Evolutionary conservation across 2,113 vertebrate species (phyloP).

Genomic region (Cacatua alba): DNA sequence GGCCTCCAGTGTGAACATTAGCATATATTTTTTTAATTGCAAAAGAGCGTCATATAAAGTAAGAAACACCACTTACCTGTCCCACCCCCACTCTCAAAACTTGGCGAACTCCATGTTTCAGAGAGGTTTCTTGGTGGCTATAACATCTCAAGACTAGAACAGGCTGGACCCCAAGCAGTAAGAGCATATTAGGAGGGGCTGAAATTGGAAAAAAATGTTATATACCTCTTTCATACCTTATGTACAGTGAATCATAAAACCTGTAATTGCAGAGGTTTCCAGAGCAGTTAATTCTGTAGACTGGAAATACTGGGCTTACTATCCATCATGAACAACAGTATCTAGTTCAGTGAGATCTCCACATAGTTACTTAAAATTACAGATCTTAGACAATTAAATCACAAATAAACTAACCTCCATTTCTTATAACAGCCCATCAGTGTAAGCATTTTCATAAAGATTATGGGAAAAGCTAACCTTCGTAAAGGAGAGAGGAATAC

Average conservation of each 20-base stretch:
- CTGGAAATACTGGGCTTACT: not conserved
- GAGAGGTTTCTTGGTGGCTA: constrained; percentile 25
- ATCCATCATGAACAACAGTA: not conserved
- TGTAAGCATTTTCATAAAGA: not conserved
- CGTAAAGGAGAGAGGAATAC: not conserved
- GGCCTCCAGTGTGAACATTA: constrained; percentile 19
- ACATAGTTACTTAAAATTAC: not conserved
- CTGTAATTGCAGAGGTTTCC: not conserved
- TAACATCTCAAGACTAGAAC: constrained; percentile 39
- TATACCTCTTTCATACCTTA: not conserved
- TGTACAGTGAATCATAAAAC: not conserved
- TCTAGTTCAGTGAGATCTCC: not conserved
- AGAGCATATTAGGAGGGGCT: constrained; percentile 46
- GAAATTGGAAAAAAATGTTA: constrained; percentile 52
- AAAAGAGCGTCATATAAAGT: constrained; percentile 64
- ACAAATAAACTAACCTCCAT: not conserved
- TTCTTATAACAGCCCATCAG: not conserved
- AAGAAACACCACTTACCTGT: constrained; percentile 66
- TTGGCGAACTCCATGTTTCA: not conserved
- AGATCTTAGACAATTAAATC: not conserved
- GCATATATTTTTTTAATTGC: constrained; percentile 7
- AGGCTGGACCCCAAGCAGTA: constrained; percentile 47
- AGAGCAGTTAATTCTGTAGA: not conserved
- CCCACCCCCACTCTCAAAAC: constrained; percentile 45
- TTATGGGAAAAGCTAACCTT: not conserved